Evolutionary conservation across 2,888 invertebrate genomes (phyloP), one percentile per base, ranked within the genome.

Genomic region (Trichopria drosophilae): DNA sequence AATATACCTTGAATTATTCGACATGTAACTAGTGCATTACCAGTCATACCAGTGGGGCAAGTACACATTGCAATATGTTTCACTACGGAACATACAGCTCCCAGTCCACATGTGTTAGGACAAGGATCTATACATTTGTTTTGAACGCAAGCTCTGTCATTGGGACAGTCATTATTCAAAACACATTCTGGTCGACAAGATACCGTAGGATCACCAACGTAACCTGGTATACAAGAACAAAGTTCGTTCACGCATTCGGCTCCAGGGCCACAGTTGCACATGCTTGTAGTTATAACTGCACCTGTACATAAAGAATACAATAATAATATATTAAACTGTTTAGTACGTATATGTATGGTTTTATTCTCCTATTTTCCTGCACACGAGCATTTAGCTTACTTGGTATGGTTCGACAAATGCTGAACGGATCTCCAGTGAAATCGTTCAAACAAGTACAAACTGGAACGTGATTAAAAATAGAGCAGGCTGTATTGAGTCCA

Each of bases 81-180:
- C 62, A 86, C 79, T 41, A 87, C 88, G 59, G 81, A 82, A 73
- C 93, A 93, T 55, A 83, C 79, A 19, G 90, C 85, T 68, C 85
- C 82, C 49, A 84, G 74, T 39, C 90, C 90, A 71, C 90, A 90
- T 39, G 87, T 84, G 34, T 87, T 88, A 41, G 82, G 81, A 68
- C 91, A 92, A 45, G 91, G 90, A 70, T 90, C 87, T 53, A 81
- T 79, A 73, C 90, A 91, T 74, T 83, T 85, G 67, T 85, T 85
- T 71, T 86, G 86, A 59, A 88, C 83, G 73, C 92, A 92, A 53
- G 90, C 88, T 71, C 82, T 80, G 68, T 84, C 84, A 60, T 84
- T 82, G 6, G 86, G 81, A 70, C 91, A 92, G 60, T 88, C 88
- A 6, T 84, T 80, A 65, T 84, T 86, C 5, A 82, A 80, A 19